phyloP scores from a whole-genome alignment of 1,140 invertebrate species.

The Cydia splendana region DNA sequence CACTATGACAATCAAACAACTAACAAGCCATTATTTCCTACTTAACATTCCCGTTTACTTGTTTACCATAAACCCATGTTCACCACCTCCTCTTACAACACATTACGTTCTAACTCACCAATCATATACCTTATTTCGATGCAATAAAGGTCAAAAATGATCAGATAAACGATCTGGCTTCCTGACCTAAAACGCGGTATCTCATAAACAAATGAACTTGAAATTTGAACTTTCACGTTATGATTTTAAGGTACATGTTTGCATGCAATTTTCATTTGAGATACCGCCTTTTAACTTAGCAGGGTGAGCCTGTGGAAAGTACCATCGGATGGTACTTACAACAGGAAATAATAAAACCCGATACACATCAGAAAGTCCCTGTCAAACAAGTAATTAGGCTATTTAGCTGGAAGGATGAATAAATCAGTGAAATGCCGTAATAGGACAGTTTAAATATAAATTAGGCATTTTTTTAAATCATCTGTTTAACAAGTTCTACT shows the following conservation, averaged over 20 bases:
- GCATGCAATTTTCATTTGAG: too few species aligned
- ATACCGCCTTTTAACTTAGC: too few species aligned
- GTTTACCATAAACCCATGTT: background rate
- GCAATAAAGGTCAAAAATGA: background rate
- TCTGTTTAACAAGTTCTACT: background rate
- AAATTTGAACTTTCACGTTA: too few species aligned
- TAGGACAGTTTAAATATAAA: slow-evolving; percentile 4
- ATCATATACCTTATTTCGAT: background rate
- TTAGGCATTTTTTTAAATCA: background rate
- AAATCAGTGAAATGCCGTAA: slow-evolving; percentile 6
- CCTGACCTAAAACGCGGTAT: too few species aligned
- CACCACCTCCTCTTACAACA: background rate
- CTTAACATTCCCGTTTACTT: background rate
- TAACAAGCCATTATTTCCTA: slow-evolving; percentile 2
- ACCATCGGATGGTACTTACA: background rate
- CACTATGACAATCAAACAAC: background rate
- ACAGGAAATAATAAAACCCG: slow-evolving; percentile 7
- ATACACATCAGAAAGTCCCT: slow-evolving; percentile 12
- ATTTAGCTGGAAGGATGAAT: background rate
- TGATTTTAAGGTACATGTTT: too few species aligned
- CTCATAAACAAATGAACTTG: too few species aligned
- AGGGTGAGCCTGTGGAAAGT: too few species aligned
- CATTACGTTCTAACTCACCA: background rate
- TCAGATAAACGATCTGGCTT: background rate
- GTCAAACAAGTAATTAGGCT: slow-evolving; percentile 19